A percentile compares a stretch with the other conserved stretches of the same genome.
phyloP scores from a whole-genome alignment of 2,797 vertebrate species.

The Chaetodon trifasciatus region DNA sequence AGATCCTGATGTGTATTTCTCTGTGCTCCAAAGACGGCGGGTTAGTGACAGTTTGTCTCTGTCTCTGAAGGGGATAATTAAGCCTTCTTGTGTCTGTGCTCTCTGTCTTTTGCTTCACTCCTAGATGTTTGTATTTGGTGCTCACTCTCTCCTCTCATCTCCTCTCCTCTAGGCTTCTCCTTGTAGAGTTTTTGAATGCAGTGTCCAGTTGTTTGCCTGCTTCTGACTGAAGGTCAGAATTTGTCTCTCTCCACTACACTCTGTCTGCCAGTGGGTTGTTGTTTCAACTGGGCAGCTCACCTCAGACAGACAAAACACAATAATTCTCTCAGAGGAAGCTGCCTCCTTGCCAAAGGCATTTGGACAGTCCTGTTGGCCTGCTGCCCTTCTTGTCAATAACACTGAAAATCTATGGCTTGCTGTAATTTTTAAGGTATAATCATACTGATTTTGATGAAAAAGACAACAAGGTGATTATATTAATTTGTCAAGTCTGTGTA shows the following conservation, averaged over 20 bases:
- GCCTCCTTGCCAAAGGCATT: constrained; percentile 28
- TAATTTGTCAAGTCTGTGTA: not conserved
- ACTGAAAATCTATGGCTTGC: constrained; percentile 25
- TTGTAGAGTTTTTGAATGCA: constrained; percentile 27
- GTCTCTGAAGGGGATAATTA: constrained; percentile 64
- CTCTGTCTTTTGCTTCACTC: constrained; percentile 39
- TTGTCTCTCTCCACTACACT: constrained; percentile 41
- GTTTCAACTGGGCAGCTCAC: constrained; percentile 51
- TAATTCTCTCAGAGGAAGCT: constrained; percentile 52
- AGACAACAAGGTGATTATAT: constrained; percentile 2
- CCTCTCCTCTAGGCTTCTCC: constrained; percentile 21
- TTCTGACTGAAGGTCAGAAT: constrained; percentile 50
- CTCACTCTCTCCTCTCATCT: constrained; percentile 34
- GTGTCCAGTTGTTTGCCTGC: constrained; percentile 60
- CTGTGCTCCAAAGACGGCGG: not conserved
- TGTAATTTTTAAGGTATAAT: constrained; percentile 32
- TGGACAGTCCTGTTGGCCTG: constrained; percentile 34
- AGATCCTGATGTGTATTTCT: constrained; percentile 14
- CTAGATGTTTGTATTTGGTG: constrained; percentile 30
- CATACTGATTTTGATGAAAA: constrained; percentile 19
- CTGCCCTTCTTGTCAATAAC: constrained; percentile 26
- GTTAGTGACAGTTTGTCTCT: constrained; percentile 16
- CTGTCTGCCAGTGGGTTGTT: constrained; percentile 52
- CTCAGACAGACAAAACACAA: constrained; percentile 62
- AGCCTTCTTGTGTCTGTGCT: constrained; percentile 57